phyloP scores from a whole-genome alignment of 2,888 invertebrate species.

The Drosophila ustulata region DNA sequence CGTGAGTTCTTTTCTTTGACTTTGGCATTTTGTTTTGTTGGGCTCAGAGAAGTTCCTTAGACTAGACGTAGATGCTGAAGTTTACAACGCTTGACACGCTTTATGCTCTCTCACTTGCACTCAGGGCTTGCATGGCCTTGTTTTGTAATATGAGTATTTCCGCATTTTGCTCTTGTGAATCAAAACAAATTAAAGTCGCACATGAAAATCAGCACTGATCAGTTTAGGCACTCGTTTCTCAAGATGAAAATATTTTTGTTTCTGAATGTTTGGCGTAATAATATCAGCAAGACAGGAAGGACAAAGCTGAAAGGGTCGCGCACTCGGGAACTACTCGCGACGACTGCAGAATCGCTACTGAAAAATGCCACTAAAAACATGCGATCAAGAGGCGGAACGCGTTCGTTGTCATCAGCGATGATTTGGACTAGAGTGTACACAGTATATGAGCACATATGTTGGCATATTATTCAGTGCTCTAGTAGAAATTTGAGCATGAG shows the following conservation, averaged over 20 bases:
- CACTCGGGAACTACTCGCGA: constrained; percentile 65
- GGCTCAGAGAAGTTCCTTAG: not conserved
- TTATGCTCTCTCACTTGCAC: constrained; percentile 20
- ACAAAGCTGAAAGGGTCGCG: constrained; percentile 6
- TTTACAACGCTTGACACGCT: constrained; percentile 2
- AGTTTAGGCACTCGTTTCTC: constrained; percentile 16
- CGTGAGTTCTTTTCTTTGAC: constrained; percentile 27
- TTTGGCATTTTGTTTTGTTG: constrained; percentile 46
- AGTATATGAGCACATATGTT: not conserved
- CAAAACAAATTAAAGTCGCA: constrained; percentile 40
- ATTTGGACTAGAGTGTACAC: constrained; percentile 8
- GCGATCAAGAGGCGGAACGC: constrained; percentile 58
- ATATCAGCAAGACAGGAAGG: not conserved
- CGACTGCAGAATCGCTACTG: constrained; percentile 79
- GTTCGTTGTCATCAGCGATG: constrained; percentile 21
- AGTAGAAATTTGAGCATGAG: not conserved
- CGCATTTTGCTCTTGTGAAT: constrained; percentile 29
- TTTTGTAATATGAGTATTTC: constrained; percentile 12
- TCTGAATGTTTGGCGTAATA: constrained; percentile 35
- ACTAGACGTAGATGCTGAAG: not conserved
- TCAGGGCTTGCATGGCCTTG: constrained; percentile 14
- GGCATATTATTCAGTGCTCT: not conserved
- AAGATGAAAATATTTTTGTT: constrained; percentile 14
- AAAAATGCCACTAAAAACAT: constrained; percentile 24
- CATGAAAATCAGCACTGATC: constrained; percentile 69